Base-by-base conservation (phyloP, 2,888 invertebrate species). In the Bedellia somnulentella region DNA sequence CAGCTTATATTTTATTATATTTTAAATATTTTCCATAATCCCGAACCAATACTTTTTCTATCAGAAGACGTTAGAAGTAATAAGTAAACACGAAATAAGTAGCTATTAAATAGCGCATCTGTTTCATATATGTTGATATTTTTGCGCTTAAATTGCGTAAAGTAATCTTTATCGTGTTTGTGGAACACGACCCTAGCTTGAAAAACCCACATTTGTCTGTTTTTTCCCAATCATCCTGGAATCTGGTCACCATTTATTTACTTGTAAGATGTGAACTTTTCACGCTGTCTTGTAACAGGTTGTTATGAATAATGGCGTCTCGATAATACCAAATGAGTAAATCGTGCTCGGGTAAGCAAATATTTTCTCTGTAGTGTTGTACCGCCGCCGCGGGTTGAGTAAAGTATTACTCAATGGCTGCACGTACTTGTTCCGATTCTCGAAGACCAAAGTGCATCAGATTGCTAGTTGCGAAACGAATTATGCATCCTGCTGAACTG, bases 361-460 rank as follows among this genome's bases (percentile, higher is more conserved):
- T 42, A 45, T 44, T 45, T 40, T 43, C 42, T 42, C 42, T 41
- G 39, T 40, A 30, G 36, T 35, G 24, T 34, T 35, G 37, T 34
- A 35, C 39, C n/a, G 34, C 37, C 38, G 40, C 38, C 29, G 25
- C 24, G 25, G 25, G 25, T 33, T 39, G 35, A 36, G 42, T 37
- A 37, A 39, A 39, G 41, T 33, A 30, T 56, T 57, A 45, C 57
- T 46, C 49, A 58, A 57, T 48, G 47, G 41, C 45, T 44, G 45
- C 48, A 47, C 47, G 47, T 49, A 48, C n/a, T 46, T 46, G 49
- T 47, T 44, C 49, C 43, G 49, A 43, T 50, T 42, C 40, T 30
- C 40, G 35, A 42, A 44, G 47, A 45, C 47, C 54, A 59, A 56
- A 59, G 58, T 55, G 58, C 57, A 59, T 58, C 57, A 48, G 55